phyloP scores from a whole-genome alignment of 2,113 vertebrate genomes.

The Notothenia coriiceps region DNA sequence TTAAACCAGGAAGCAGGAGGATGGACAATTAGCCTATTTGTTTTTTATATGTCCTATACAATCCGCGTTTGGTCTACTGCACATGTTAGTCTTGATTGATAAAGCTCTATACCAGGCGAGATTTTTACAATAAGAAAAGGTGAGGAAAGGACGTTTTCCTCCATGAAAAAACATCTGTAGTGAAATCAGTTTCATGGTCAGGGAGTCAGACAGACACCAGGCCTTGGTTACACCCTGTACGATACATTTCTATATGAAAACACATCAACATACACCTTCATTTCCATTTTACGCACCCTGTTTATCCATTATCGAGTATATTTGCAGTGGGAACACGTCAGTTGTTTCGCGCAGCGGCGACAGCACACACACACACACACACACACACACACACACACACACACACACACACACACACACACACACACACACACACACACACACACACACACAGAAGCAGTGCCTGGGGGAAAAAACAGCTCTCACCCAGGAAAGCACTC shows the following conservation, averaged over 20 bases:
- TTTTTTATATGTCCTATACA: slow-evolving; percentile 19
- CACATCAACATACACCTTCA: not conserved
- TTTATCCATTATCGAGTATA: slow-evolving; percentile 15
- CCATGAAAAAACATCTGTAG: slow-evolving; percentile 37
- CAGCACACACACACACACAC: slow-evolving; percentile 41
- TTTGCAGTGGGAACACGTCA: slow-evolving; percentile 66
- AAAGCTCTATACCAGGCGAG: not conserved
- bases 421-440: slow-evolving; percentile 22
- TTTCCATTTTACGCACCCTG: not conserved
- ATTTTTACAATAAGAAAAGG: not conserved
- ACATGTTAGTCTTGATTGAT: not conserved
- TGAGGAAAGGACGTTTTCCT: not conserved
- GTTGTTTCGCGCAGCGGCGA: slow-evolving; percentile 51
- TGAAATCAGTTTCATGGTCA: slow-evolving; percentile 23
- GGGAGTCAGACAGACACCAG: slow-evolving; percentile 50
- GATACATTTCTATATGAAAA: not conserved
- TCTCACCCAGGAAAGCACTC: slow-evolving; percentile 92
- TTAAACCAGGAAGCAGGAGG: not conserved
- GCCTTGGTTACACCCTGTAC: slow-evolving; percentile 69
- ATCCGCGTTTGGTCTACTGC: not conserved
- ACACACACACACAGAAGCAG: not conserved
- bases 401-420: not conserved
- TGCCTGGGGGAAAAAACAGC: not conserved
- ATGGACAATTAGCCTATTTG: not conserved
- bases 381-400: not conserved